Percentiles rank a stretch among this genome's conserved stretches.
Conservation (phyloP, 2,888 invertebrate genomes). For the Leptinotarsa juncta region DNA sequence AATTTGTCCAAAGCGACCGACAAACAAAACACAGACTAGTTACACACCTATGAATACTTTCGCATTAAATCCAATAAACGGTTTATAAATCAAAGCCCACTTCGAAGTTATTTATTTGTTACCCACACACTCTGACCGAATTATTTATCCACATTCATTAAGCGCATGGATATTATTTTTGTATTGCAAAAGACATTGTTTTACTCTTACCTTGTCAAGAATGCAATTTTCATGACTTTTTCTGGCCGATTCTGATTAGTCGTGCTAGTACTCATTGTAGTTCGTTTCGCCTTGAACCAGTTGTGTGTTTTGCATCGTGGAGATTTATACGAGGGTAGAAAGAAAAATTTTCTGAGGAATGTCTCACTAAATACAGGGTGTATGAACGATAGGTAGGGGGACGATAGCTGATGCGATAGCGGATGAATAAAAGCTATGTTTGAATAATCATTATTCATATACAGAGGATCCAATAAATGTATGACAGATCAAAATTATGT, state of each 20-base stretch:
- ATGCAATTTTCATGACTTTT: constrained; percentile 28
- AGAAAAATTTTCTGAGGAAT: not conserved
- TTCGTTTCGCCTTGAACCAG: constrained; percentile 35
- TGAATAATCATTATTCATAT: too few species aligned
- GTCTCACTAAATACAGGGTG: not conserved
- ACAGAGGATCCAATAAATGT: too few species aligned
- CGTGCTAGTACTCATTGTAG: constrained; percentile 25
- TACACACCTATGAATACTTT: constrained; percentile 15
- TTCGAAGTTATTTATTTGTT: constrained; percentile 2
- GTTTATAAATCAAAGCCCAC: constrained; percentile 16
- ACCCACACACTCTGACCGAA: constrained; percentile 2
- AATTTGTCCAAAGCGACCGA: not conserved
- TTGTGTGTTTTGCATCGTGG: constrained; percentile 1
- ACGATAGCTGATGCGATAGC: too few species aligned
- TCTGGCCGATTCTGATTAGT: constrained; percentile 7
- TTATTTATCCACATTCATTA: constrained; percentile 9
- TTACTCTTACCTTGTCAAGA: constrained; percentile 40
- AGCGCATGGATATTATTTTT: constrained; percentile 9
- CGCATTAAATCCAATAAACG: not conserved
- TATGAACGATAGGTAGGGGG: too few species aligned
- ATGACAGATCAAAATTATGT: too few species aligned
- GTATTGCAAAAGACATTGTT: constrained; percentile 34
- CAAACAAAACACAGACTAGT: not conserved
- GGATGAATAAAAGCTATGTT: too few species aligned
- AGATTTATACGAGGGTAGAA: not conserved